Percentiles rank a stretch among this genome's conserved stretches.
These are phyloP conservation scores for Coptodon bakossiorum DNA, from an alignment of 2,113 vertebrate genomes.

Conservation along the genomic window DNA sequence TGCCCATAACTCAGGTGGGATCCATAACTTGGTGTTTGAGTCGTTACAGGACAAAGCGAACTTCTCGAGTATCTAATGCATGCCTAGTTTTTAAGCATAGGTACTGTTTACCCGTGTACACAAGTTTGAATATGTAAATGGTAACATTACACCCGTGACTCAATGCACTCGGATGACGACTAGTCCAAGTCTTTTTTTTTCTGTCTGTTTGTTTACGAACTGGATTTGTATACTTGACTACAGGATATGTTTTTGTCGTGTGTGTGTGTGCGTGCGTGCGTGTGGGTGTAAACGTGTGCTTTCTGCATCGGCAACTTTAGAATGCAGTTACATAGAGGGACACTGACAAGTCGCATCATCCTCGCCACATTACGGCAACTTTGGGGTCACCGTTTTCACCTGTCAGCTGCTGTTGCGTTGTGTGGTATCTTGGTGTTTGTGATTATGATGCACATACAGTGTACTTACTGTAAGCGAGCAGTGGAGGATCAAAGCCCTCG, in stretches of 20 bases:
- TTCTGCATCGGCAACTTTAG: constrained; percentile 42
- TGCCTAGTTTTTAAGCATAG: constrained; percentile 59
- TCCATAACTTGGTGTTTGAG: neutral
- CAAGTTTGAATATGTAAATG: constrained; percentile 54
- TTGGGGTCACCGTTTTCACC: neutral
- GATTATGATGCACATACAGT: constrained; percentile 6
- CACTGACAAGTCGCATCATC: constrained; percentile 14
- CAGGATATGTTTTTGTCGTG: constrained; percentile 24
- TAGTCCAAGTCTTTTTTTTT: constrained; percentile 6
- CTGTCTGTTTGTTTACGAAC: constrained; percentile 31
- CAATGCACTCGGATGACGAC: constrained; percentile 52
- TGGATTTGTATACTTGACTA: constrained; percentile 53
- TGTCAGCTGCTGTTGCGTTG: constrained; percentile 7
- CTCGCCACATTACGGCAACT: neutral
- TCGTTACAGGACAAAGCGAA: neutral
- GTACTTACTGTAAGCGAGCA: neutral
- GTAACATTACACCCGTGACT: constrained; percentile 56
- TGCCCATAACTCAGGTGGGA: neutral
- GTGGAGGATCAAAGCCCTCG: neutral
- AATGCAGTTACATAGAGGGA: constrained; percentile 27
- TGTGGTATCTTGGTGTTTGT: constrained; percentile 27
- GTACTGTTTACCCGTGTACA: constrained; percentile 54
- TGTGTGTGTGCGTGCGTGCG: constrained; percentile 5
- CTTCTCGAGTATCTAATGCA: constrained; percentile 51
- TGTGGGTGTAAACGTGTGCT: constrained; percentile 38